Conservation (phyloP, 2,888 invertebrate genomes). For the Plusia festucae region DNA sequence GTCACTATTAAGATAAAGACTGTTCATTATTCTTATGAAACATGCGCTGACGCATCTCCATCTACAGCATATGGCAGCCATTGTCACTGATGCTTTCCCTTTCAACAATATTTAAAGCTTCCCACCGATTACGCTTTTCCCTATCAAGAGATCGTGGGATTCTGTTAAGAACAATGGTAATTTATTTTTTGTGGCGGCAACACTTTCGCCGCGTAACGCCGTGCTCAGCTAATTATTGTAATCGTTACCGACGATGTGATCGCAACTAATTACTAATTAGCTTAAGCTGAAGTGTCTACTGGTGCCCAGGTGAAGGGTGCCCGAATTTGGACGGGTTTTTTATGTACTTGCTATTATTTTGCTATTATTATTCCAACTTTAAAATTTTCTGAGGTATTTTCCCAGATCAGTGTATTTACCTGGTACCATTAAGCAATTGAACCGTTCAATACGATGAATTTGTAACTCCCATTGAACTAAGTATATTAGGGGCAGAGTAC, state of each 20-base stretch:
- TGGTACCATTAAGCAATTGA: too few species aligned
- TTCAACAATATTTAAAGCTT: slow-evolving; percentile 77
- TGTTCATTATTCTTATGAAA: slow-evolving; percentile 56
- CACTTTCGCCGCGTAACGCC: slow-evolving; percentile 84
- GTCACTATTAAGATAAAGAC: slow-evolving; percentile 47
- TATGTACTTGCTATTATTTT: too few species aligned
- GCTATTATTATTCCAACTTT: too few species aligned
- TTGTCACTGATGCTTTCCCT: slow-evolving; percentile 82
- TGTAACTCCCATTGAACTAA: too few species aligned
- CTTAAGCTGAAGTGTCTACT: slow-evolving; percentile 16
- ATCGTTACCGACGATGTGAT: slow-evolving; percentile 62
- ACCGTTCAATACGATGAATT: too few species aligned
- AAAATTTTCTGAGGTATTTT: too few species aligned
- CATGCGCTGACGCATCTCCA: slow-evolving; percentile 48
- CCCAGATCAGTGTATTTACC: too few species aligned
- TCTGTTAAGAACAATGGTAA: slow-evolving; percentile 78
- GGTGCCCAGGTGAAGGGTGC: neutral
- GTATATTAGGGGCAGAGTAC: too few species aligned
- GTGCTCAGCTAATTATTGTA: slow-evolving; percentile 71
- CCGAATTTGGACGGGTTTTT: neutral
- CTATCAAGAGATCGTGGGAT: slow-evolving; percentile 87
- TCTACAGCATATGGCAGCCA: slow-evolving; percentile 63
- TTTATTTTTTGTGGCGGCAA: slow-evolving; percentile 78
- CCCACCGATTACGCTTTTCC: slow-evolving; percentile 86
- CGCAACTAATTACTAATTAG: slow-evolving; percentile 63